Evolutionary conservation across 2,113 vertebrate species (phyloP).

Genomic region (Hippoglossus stenolepis): DNA sequence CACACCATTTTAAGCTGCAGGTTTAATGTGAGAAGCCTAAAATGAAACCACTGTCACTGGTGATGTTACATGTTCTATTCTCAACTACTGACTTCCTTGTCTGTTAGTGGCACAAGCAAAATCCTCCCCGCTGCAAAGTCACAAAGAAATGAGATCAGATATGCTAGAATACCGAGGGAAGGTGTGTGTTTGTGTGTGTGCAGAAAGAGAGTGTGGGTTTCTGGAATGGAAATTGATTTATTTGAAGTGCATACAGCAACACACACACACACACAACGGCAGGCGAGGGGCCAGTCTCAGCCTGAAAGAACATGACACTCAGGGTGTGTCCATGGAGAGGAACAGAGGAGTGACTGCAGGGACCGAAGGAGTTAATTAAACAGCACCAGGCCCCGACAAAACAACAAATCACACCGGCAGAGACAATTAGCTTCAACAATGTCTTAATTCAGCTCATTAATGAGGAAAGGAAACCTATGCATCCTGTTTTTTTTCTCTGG

Average conservation of each 20-base stretch:
- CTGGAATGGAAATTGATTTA: constrained; percentile 33
- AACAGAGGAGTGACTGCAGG: constrained; percentile 12
- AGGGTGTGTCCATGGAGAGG: constrained; percentile 1
- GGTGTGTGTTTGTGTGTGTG: constrained; percentile 15
- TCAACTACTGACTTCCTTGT: too few relatives aligned
- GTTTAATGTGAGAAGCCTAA: too few relatives aligned
- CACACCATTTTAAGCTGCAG: too few relatives aligned
- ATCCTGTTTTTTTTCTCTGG: not conserved
- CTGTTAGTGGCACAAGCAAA: too few relatives aligned
- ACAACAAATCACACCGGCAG: not conserved
- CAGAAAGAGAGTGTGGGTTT: not conserved
- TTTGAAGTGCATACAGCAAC: constrained; percentile 34
- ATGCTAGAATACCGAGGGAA: not conserved
- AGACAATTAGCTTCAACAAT: not conserved
- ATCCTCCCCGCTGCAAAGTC: too few relatives aligned
- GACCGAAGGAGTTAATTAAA: constrained; percentile 29
- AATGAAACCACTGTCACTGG: too few relatives aligned
- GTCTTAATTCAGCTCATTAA: constrained; percentile 18
- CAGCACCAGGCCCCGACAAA: constrained; percentile 4
- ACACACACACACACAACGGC: not conserved
- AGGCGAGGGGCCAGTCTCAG: constrained; percentile 18
- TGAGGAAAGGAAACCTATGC: constrained; percentile 4
- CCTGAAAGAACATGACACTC: constrained; percentile 36
- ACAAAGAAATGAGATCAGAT: not conserved
- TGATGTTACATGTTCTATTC: too few relatives aligned